Percentiles rank a stretch among this genome's conserved stretches.
phyloP scores from a whole-genome alignment of 2,113 vertebrate species.

The Cynocephalus volans region DNA sequence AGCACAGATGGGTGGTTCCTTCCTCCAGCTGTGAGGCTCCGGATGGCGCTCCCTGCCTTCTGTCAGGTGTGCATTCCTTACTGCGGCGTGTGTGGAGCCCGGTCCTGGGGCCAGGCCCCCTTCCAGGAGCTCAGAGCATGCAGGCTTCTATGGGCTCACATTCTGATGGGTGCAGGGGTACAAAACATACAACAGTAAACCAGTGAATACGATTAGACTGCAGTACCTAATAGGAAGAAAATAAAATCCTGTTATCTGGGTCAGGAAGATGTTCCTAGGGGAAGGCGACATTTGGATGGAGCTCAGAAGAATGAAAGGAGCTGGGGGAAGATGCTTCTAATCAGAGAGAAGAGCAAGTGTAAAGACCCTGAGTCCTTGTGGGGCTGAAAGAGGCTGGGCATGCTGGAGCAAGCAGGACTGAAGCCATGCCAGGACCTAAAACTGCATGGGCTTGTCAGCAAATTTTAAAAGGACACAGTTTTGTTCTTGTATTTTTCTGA shows the following conservation, averaged over 20 bases:
- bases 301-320: neutral
- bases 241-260: neutral
- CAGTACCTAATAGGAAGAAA: neutral
- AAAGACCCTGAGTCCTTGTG: neutral
- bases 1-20: accelerated
- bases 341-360: neutral
- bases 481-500: no score
- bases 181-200: neutral
- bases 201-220: no score
- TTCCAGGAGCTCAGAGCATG: neutral
- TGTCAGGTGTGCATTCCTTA: accelerated
- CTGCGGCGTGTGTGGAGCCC: accelerated
- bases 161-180: neutral
- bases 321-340: neutral
- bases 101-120: neutral
- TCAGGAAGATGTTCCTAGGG: neutral
- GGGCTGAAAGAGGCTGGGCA: neutral
- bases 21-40: neutral
- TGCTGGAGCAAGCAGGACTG: no score
- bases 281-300: neutral
- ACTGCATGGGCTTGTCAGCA: no score
- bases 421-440: no score
- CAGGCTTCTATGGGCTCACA: accelerated
- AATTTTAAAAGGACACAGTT: no score
- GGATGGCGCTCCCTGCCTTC: neutral